Evolutionary conservation across 2,797 vertebrate genomes (phyloP), one percentile per base, ranked within the genome.

Genomic region (Oreortyx pictus): DNA sequence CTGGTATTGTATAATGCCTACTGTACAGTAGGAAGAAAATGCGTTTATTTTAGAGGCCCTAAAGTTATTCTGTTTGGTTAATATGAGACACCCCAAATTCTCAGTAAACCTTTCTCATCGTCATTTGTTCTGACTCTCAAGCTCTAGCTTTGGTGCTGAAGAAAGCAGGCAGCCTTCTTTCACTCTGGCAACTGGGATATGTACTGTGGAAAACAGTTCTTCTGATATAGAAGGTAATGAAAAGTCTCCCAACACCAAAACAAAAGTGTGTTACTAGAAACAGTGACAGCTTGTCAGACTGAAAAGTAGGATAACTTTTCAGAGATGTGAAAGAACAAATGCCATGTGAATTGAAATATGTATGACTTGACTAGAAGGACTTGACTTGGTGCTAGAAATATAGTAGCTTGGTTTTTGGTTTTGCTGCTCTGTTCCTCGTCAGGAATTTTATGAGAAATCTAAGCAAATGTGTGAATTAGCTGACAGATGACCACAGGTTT

Each of bases 1-100:
- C 85, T 68, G 74, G 61, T 93, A 91, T 89, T 95, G 89, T 93
- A 92, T 93, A 93, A 93, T 91, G 89, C 85, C 67, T 89, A 84
- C 67, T 86, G 71, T 94, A 86, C 67, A 82, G 88, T 52, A 86
- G 67, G 91, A 89, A 37, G 74, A 92, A 94, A 84, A 25, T 35
- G 84, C 73, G 79, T 78, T 95, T 83, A 70, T 92, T 95, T 91
- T 88, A 86, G 46, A 75, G 50, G 14, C n/a, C 50, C 70, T 94
- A 80, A 82, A 75, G 81, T 91, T 88, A 90, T 64, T 94, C 92
- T 92, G 47, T 81, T 52, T 57, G 0, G 86, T 91, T 89, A 78
- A 88, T 94, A 52, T 27, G 46, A 95, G 83, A 88, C 46, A 37
- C 46, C 43, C 74, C 61, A 86, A 82, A 74, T 91, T 91, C 78